Percentiles rank a stretch among this genome's conserved stretches.
Conservation (phyloP, 2,888 invertebrate species). For the Neria commutata region DNA sequence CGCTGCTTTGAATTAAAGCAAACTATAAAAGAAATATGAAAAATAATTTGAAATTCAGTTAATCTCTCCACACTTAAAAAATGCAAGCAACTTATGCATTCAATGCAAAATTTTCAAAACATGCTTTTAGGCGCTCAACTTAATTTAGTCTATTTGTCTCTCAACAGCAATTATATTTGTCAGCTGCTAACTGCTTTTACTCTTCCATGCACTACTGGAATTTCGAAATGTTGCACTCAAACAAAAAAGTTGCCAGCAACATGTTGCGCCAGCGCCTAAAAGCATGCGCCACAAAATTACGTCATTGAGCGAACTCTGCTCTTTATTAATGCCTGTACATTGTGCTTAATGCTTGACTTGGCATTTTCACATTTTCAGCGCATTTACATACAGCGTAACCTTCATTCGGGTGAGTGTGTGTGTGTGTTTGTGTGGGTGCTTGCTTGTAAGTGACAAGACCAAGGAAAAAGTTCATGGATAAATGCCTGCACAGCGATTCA, state of each 20-base stretch:
- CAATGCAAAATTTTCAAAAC: too few species aligned
- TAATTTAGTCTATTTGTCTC: too few species aligned
- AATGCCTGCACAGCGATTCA: background rate
- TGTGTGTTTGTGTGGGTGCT: background rate
- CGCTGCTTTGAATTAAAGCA: too few species aligned
- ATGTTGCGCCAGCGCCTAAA: background rate
- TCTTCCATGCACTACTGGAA: background rate
- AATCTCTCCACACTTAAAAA: too few species aligned
- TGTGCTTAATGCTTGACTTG: background rate
- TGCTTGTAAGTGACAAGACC: too few species aligned
- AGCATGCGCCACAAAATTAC: constrained; percentile 1
- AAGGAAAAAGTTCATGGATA: background rate
- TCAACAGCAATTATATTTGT: too few species aligned
- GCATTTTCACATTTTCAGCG: background rate
- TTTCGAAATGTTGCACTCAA: background rate
- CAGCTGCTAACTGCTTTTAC: too few species aligned
- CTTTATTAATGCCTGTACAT: background rate
- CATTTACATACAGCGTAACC: background rate
- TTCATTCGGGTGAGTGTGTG: background rate
- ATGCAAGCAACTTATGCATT: too few species aligned
- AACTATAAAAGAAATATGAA: too few species aligned
- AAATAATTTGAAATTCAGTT: too few species aligned
- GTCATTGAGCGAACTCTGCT: background rate
- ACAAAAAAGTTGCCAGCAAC: background rate
- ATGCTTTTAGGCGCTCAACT: too few species aligned